A percentile compares a stretch with the other conserved stretches of the same genome.
phyloP scores from a whole-genome alignment of 2,888 invertebrate genomes.

The Campoplex nolae region DNA sequence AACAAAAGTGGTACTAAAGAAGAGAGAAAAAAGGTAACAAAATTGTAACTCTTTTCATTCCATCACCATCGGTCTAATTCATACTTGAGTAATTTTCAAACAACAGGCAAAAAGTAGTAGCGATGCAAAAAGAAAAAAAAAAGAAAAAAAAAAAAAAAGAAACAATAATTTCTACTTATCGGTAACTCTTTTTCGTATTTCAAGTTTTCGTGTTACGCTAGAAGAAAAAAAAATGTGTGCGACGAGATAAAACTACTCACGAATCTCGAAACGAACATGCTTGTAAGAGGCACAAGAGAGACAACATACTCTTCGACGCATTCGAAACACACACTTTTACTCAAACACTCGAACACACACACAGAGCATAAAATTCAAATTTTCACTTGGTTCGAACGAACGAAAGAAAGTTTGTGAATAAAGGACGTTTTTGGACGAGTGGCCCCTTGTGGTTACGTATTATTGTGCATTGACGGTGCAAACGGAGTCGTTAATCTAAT shows the following conservation, averaged over 20 bases:
- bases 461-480: constrained; percentile 38
- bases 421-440: constrained; percentile 58
- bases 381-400: constrained; percentile 46
- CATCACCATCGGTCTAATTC: constrained; percentile 77
- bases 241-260: constrained; percentile 45
- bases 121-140: constrained; percentile 65
- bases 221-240: constrained; percentile 22
- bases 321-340: constrained; percentile 45
- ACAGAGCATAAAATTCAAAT: constrained; percentile 32
- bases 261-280: constrained; percentile 73
- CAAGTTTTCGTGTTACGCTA: constrained; percentile 18
- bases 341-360: constrained; percentile 68
- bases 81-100: constrained; percentile 57
- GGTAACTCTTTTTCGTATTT: constrained; percentile 42
- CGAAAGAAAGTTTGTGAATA: constrained; percentile 44
- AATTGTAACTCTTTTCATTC: constrained; percentile 74
- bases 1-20: constrained; percentile 60
- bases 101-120: constrained; percentile 74
- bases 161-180: constrained; percentile 49
- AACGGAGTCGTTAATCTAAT: constrained; percentile 1
- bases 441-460: constrained; percentile 40
- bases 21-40: constrained; percentile 55
- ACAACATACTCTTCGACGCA: constrained; percentile 63
- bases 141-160: not conserved
- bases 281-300: constrained; percentile 67